Evolutionary conservation across 2,797 vertebrate genomes (phyloP).

Genomic region (Oreortyx pictus): DNA sequence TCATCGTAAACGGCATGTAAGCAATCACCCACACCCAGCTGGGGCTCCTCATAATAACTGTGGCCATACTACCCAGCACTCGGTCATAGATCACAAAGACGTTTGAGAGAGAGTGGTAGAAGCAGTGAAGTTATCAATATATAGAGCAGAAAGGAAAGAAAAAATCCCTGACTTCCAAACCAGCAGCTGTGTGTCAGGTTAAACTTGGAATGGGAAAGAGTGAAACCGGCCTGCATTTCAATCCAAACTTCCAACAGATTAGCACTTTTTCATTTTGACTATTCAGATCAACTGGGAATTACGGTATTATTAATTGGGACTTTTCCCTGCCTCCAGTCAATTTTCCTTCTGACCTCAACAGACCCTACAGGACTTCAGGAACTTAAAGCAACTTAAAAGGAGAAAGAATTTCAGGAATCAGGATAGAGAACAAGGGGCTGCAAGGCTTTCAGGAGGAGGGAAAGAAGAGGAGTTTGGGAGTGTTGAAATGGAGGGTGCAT

Average conservation of each 20-base stretch:
- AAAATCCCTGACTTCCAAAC: background rate
- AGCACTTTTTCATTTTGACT: background rate
- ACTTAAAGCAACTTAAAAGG: background rate
- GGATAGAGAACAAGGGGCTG: background rate
- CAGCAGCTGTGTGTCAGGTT: background rate
- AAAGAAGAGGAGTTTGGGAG: background rate
- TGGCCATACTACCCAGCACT: background rate
- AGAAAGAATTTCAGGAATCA: background rate
- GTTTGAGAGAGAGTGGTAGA: background rate
- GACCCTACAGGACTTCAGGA: background rate
- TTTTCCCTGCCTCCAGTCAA: background rate
- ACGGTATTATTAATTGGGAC: background rate
- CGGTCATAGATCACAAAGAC: background rate
- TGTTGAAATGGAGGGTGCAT: background rate
- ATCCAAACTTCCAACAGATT: background rate
- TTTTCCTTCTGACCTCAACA: background rate
- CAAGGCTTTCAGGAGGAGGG: rapidly evolving
- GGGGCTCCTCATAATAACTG: background rate
- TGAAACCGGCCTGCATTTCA: background rate
- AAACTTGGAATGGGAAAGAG: background rate
- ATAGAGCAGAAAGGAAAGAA: background rate
- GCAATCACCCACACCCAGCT: background rate
- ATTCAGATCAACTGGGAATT: background rate
- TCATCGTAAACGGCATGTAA: rapidly evolving
- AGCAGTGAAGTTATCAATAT: background rate